phyloP scores from a whole-genome alignment of 2,797 vertebrate genomes.

The Champsocephalus gunnari region DNA sequence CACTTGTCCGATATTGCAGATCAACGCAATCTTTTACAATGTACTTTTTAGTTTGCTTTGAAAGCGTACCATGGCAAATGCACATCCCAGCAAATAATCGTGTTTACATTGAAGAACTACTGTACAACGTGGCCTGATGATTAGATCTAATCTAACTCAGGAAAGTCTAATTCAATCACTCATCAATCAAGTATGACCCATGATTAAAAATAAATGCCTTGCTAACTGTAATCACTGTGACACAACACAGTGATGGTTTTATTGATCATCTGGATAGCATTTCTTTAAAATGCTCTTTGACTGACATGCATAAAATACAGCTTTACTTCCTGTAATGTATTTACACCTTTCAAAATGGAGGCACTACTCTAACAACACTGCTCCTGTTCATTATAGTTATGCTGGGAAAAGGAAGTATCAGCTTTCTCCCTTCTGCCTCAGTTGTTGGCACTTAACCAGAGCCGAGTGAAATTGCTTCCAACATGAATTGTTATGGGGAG shows the following conservation, averaged over 20 bases:
- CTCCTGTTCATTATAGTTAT: slow-evolving; percentile 30
- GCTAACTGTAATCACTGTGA: slow-evolving; percentile 42
- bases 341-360: slow-evolving; percentile 31
- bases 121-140: neutral
- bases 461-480: slow-evolving; percentile 14
- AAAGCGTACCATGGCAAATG: neutral
- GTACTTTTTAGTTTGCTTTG: neutral
- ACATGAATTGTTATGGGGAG: neutral
- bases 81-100: neutral
- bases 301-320: slow-evolving; percentile 7
- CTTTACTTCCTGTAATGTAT: slow-evolving; percentile 21
- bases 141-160: slow-evolving; percentile 23
- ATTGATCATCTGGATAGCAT: slow-evolving; percentile 23
- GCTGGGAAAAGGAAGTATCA: slow-evolving; percentile 18
- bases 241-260: slow-evolving; percentile 17
- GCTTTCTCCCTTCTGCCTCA: slow-evolving; percentile 17
- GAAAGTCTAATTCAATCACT: slow-evolving; percentile 40
- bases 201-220: slow-evolving; percentile 10
- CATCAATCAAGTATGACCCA: slow-evolving; percentile 17
- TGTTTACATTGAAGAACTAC: neutral
- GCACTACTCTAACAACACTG: neutral
- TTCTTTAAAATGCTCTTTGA: slow-evolving; percentile 32
- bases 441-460: slow-evolving; percentile 26
- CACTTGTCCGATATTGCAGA: neutral
- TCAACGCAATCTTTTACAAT: neutral